Evolutionary conservation across 2,797 vertebrate species (phyloP).

Genomic region (Neomorphus geoffroyi): DNA sequence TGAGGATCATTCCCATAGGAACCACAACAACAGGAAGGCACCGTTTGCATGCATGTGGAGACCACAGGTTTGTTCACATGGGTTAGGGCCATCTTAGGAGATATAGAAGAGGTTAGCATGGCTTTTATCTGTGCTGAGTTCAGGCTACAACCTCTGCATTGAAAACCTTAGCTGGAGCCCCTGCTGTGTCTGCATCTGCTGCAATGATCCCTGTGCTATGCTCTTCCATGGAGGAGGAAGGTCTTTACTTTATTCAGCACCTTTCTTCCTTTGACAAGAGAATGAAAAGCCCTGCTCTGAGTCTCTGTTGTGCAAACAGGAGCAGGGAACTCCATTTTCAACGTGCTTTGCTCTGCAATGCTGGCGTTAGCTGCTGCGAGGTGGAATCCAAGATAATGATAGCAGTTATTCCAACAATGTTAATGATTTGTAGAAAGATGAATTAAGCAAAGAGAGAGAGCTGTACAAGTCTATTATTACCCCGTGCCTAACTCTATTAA

Average conservation of each 20-base stretch:
- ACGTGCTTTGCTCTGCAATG: neutral
- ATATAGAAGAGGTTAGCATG: neutral
- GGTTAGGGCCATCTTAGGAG: neutral
- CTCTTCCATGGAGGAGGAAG: neutral
- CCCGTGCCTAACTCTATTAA: conserved; percentile 71
- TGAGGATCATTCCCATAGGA: neutral
- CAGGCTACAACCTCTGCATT: neutral
- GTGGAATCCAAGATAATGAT: conserved; percentile 60
- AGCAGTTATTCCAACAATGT: conserved; percentile 74
- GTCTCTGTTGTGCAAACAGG: neutral
- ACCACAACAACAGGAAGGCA: neutral
- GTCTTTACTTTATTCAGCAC: neutral
- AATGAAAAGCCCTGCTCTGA: neutral
- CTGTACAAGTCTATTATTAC: conserved; percentile 70
- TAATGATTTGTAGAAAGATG: conserved; percentile 77
- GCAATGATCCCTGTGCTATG: neutral
- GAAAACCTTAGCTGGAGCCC: neutral
- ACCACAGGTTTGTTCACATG: neutral
- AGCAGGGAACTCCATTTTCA: neutral
- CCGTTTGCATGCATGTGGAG: neutral
- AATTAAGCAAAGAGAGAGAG: conserved; percentile 71
- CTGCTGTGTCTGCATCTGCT: neutral
- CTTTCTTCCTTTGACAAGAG: neutral
- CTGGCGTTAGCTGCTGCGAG: neutral
- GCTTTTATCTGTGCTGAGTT: neutral